Evolutionary conservation across 37 sponge, comb jelly and placozoan species (phyloP).

Genomic region (Spongilla lacustris): DNA sequence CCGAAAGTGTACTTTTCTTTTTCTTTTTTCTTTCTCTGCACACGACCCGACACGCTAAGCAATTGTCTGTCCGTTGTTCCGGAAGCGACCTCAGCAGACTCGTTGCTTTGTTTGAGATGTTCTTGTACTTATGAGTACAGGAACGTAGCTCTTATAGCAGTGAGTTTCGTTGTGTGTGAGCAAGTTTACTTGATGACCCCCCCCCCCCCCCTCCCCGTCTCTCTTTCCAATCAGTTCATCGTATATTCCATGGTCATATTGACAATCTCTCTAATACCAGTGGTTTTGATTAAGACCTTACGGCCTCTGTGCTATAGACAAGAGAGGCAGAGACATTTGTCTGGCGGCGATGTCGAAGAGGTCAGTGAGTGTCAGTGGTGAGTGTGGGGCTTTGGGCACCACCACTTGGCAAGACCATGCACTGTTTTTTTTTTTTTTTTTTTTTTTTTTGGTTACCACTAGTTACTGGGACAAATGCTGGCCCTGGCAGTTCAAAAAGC

Average conservation of each 20-base stretch:
- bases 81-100: neutral
- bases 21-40: neutral
- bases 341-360: neutral
- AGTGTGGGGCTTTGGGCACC: too few relatives aligned
- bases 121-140: slow-evolving; percentile 11
- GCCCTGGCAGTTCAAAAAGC: too few relatives aligned
- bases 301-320: neutral
- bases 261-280: neutral
- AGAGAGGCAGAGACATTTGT: neutral
- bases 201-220: neutral
- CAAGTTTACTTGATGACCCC: neutral
- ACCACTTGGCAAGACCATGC: too few relatives aligned
- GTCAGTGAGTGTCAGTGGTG: too few relatives aligned
- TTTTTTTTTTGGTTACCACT: too few relatives aligned
- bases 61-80: neutral
- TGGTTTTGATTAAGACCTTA: neutral
- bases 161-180: neutral
- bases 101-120: slow-evolving; percentile 3
- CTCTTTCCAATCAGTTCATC: neutral
- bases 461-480: too few relatives aligned
- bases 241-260: neutral
- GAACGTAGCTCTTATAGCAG: neutral
- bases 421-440: too few relatives aligned
- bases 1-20: neutral
- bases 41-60: neutral